Evolutionary conservation across 2,797 vertebrate species (phyloP).

Genomic region (Ctenosaura bakeri): DNA sequence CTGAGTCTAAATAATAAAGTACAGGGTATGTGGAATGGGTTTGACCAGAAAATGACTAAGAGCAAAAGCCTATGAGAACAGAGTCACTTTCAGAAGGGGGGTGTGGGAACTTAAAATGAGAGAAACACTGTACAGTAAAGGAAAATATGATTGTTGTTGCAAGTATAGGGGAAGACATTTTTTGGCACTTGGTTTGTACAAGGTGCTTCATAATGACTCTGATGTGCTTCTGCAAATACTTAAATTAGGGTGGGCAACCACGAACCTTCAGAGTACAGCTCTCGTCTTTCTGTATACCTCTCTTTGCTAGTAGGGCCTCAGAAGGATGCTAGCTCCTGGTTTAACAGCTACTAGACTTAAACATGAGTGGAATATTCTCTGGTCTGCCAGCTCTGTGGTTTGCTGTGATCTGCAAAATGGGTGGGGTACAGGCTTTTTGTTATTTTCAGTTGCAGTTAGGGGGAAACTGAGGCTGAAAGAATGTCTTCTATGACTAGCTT

Average conservation of each 20-base stretch:
- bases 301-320: too few species aligned
- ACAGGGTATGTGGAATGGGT: background rate
- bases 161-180: background rate
- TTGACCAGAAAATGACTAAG: constrained; percentile 35
- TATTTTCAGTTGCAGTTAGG: background rate
- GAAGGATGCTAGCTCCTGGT: background rate
- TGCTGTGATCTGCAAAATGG: background rate
- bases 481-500: background rate
- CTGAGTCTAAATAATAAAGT: constrained; percentile 33
- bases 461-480: background rate
- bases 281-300: too few species aligned
- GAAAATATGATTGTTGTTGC: background rate
- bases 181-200: background rate
- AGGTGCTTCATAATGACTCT: background rate
- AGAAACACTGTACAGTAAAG: constrained; percentile 19
- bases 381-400: background rate
- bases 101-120: background rate
- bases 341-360: background rate
- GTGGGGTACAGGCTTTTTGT: background rate
- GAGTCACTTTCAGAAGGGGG: constrained; percentile 8
- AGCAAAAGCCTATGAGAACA: background rate
- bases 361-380: background rate
- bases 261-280: too few species aligned
- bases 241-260: too few species aligned
- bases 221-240: background rate